Percentiles rank a stretch among this genome's conserved stretches.
Evolutionary conservation across 2,888 invertebrate species (phyloP).

Genomic region (Mythimna ferrago): DNA sequence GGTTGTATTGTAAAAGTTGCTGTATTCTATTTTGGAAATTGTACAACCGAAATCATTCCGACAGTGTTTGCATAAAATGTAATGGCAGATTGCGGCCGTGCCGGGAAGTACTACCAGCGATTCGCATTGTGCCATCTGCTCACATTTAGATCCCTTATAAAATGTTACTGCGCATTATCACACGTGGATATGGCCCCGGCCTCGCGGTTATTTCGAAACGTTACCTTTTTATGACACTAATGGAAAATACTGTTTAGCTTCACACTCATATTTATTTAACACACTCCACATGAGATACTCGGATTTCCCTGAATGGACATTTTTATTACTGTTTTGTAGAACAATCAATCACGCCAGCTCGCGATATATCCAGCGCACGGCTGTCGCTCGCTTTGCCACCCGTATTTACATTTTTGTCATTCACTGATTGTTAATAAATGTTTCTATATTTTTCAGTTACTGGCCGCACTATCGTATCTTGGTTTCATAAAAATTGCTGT

Average conservation of each 20-base stretch:
- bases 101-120: slow-evolving; percentile 83
- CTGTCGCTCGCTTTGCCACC: slow-evolving; percentile 49
- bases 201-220: slow-evolving; percentile 86
- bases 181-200: slow-evolving; percentile 85
- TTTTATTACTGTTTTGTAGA: slow-evolving; percentile 54
- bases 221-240: slow-evolving; percentile 88
- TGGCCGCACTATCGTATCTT: slow-evolving; percentile 6
- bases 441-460: slow-evolving; percentile 36
- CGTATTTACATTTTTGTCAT: slow-evolving; percentile 58
- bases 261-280: slow-evolving; percentile 78
- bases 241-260: slow-evolving; percentile 88
- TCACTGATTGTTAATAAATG: slow-evolving; percentile 43
- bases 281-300: slow-evolving; percentile 67
- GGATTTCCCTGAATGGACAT: slow-evolving; percentile 58
- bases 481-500: slow-evolving; percentile 5
- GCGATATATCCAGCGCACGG: slow-evolving; percentile 39
- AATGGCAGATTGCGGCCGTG: slow-evolving; percentile 88
- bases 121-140: slow-evolving; percentile 89
- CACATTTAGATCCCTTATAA: slow-evolving; percentile 90
- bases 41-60: slow-evolving; percentile 83
- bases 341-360: slow-evolving; percentile 59
- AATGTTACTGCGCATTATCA: slow-evolving; percentile 90
- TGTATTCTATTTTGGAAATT: slow-evolving; percentile 74
- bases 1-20: slow-evolving; percentile 58
- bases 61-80: slow-evolving; percentile 88